Evolutionary conservation across 92 coral and sea anemone genomes (phyloP).

Genomic region (Porites lobata): DNA sequence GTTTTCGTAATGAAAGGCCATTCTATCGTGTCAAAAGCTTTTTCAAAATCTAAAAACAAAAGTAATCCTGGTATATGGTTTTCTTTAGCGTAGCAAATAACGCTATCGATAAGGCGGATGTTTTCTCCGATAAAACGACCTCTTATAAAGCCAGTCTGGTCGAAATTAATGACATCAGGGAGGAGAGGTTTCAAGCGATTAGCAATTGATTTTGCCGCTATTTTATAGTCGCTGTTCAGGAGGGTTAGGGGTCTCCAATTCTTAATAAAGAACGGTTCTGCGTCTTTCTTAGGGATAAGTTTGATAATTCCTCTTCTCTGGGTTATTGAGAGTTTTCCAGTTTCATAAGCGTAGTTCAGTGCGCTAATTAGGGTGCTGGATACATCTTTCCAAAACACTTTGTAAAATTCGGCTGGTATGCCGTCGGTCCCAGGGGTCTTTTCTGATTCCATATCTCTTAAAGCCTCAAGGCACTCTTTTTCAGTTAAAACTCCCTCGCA

Average conservation of each 20-base stretch:
- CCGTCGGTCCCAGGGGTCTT: slow-evolving; percentile 40
- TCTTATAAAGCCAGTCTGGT: no score
- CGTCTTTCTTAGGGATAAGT: slow-evolving; percentile 26
- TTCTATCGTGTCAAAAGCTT: no score
- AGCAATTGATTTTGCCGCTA: slow-evolving; percentile 14
- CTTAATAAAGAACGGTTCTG: slow-evolving; percentile 15
- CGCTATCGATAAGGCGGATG: no score
- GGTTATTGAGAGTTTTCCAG: slow-evolving; percentile 7
- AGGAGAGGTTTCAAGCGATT: slow-evolving; percentile 14
- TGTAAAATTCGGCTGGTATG: no score
- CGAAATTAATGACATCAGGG: background rate
- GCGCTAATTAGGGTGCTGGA: slow-evolving; percentile 8
- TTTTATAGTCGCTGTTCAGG: slow-evolving; percentile 26
- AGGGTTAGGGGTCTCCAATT: slow-evolving; percentile 24
- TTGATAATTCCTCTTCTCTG: background rate
- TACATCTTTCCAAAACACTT: background rate
- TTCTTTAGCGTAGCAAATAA: no score
- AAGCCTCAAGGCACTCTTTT: slow-evolving; percentile 22
- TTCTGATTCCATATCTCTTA: slow-evolving; percentile 24
- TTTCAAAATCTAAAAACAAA: background rate
- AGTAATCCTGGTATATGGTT: no score
- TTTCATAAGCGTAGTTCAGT: slow-evolving; percentile 18
- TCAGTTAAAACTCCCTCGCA: slow-evolving; percentile 27
- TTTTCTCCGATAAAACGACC: no score
- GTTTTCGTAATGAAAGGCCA: no score